These are phyloP conservation scores for Pherbina coryleti DNA, from an alignment of 2,888 invertebrate genomes.

Conservation along the genomic window DNA sequence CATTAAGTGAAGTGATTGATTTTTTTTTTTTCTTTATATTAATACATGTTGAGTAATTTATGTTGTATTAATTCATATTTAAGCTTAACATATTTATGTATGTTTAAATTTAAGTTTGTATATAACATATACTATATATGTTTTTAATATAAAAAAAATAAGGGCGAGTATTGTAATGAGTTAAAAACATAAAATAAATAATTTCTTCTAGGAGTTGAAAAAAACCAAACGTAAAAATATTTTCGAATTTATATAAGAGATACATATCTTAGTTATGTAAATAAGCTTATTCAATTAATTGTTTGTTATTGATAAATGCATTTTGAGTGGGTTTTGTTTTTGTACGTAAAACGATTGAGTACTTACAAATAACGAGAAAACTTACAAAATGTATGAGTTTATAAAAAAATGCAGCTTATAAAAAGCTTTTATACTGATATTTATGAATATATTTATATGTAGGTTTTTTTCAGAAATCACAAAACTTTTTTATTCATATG, in stretches of 20 bases:
- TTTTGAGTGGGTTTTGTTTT: constrained; percentile 19
- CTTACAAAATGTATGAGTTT: too few relatives aligned
- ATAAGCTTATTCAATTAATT: not conserved
- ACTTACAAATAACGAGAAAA: too few relatives aligned
- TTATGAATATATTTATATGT: too few relatives aligned
- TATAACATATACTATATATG: not conserved
- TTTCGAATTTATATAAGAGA: not conserved
- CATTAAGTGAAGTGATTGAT: not conserved
- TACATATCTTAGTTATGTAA: constrained; percentile 8
- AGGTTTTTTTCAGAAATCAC: too few relatives aligned
- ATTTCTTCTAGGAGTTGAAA: not conserved
- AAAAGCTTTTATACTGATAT: too few relatives aligned
- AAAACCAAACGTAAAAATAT: not conserved
- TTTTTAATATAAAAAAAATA: not conserved
- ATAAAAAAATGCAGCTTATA: too few relatives aligned
- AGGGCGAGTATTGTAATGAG: not conserved
- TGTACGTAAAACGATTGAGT: not conserved
- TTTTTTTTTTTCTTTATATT: not conserved
- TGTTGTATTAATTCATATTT: too few relatives aligned
- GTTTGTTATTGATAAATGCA: constrained; percentile 12
- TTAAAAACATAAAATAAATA: not conserved
- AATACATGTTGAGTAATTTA: too few relatives aligned
- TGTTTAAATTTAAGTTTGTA: not conserved
- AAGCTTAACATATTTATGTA: not conserved
- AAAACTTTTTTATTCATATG: too few relatives aligned